Evolutionary conservation across 2,888 invertebrate species (phyloP).

Genomic region (Lasioglossum leucozonium): DNA sequence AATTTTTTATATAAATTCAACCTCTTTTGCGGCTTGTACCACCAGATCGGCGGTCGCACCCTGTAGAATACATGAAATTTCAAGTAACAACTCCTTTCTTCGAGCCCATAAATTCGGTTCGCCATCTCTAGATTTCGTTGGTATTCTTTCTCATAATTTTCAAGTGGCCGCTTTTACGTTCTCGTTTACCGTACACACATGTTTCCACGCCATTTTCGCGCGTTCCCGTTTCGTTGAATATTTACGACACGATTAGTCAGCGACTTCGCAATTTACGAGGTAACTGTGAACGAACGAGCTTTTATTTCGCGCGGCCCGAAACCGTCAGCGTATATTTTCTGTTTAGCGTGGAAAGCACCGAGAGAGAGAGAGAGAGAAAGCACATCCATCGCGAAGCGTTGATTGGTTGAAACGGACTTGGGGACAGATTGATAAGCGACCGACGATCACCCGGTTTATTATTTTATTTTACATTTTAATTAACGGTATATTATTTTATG

Average conservation of each 20-base stretch:
- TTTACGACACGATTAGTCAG: conserved; percentile 18
- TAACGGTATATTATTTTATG: too few species aligned
- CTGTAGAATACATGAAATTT: too few species aligned
- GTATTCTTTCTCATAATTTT: not conserved
- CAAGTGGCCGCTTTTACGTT: not conserved
- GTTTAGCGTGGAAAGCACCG: not conserved
- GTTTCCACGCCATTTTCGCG: conserved; percentile 5
- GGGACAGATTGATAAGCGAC: not conserved
- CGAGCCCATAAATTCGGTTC: not conserved
- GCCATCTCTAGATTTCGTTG: conserved; percentile 9
- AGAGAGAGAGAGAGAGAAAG: not conserved
- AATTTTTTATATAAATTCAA: too few species aligned
- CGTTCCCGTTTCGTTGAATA: conserved; percentile 26
- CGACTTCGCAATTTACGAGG: conserved; percentile 20
- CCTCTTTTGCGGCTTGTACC: too few species aligned
- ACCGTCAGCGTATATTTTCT: not conserved
- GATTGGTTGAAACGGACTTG: conserved; percentile 22
- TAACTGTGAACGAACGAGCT: not conserved
- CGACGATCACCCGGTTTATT: not conserved
- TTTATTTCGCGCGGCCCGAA: conserved; percentile 13
- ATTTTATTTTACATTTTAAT: too few species aligned
- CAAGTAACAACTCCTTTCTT: not conserved
- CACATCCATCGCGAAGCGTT: not conserved
- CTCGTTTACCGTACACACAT: conserved; percentile 23
- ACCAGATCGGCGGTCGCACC: too few species aligned